These are phyloP conservation scores for Scylla paramamosain DNA, from an alignment of 1,140 invertebrate genomes.

Conservation along the genomic window DNA sequence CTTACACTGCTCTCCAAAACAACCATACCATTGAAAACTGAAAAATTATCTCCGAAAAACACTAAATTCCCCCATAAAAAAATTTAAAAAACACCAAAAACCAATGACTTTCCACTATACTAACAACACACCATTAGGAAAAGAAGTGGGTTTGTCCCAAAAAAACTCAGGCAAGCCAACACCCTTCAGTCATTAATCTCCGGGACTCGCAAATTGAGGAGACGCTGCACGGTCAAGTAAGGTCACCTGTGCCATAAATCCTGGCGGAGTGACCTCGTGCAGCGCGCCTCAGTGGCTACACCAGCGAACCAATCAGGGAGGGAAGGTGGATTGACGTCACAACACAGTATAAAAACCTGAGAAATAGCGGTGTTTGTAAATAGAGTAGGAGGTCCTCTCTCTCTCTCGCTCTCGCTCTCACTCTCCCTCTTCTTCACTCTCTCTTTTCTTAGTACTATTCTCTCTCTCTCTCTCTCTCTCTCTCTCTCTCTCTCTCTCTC, in stretches of 20 bases:
- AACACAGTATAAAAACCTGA: slow-evolving; percentile 8
- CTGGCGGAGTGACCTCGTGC: neutral
- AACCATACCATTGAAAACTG: no score
- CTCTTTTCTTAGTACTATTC: neutral
- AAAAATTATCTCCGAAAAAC: no score
- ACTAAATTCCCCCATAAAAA: no score
- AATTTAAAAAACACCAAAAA: no score
- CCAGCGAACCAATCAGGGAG: neutral
- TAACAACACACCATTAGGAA: no score
- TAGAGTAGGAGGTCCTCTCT: slow-evolving; percentile 27
- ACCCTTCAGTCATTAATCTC: no score
- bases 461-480: neutral
- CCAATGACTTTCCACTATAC: no score
- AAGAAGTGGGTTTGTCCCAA: no score
- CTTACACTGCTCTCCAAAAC: no score
- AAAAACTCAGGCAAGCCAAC: no score
- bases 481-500: slow-evolving; percentile 48
- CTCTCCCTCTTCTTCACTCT: neutral
- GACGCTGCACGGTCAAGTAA: no score
- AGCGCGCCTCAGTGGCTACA: neutral
- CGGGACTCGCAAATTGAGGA: no score
- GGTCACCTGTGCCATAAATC: neutral
- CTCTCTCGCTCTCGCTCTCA: neutral
- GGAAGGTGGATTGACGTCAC: slow-evolving; percentile 31
- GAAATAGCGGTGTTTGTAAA: slow-evolving; percentile 53